Conservation (phyloP, 2,113 vertebrate species). For the Hippocampus zosterae region DNA sequence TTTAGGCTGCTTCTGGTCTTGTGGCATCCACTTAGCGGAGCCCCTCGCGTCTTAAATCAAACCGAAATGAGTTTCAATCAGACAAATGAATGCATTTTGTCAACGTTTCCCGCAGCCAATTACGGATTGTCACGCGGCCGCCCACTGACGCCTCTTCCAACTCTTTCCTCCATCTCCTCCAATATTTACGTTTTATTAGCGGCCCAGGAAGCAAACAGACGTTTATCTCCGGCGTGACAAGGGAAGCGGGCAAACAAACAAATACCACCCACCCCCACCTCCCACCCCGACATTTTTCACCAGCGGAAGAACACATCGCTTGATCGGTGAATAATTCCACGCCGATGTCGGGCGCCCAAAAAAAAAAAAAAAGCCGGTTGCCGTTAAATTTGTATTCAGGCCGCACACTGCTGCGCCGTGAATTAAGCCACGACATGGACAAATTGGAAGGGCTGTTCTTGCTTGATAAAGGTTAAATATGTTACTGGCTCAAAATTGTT, state of each 20-base stretch:
- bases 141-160: slow-evolving; percentile 33
- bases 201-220: slow-evolving; percentile 38
- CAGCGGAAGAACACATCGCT: background rate
- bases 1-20: background rate
- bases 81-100: slow-evolving; percentile 41
- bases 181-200: slow-evolving; percentile 44
- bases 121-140: slow-evolving; percentile 36
- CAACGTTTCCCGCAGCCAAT: slow-evolving; percentile 31
- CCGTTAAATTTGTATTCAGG: background rate
- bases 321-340: background rate
- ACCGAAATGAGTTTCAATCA: slow-evolving; percentile 28
- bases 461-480: slow-evolving; percentile 6
- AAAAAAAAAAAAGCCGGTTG: background rate
- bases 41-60: slow-evolving; percentile 14
- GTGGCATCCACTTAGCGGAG: slow-evolving; percentile 8
- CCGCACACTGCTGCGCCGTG: background rate
- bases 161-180: slow-evolving; percentile 22
- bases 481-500: background rate
- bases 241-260: background rate
- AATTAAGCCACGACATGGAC: background rate
- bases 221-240: slow-evolving; percentile 25
- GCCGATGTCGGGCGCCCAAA: background rate
- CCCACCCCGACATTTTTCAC: background rate
- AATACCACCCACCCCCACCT: background rate
- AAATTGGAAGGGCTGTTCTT: background rate